Conservation (phyloP, 2,113 vertebrate genomes). For the Python bivittatus region DNA sequence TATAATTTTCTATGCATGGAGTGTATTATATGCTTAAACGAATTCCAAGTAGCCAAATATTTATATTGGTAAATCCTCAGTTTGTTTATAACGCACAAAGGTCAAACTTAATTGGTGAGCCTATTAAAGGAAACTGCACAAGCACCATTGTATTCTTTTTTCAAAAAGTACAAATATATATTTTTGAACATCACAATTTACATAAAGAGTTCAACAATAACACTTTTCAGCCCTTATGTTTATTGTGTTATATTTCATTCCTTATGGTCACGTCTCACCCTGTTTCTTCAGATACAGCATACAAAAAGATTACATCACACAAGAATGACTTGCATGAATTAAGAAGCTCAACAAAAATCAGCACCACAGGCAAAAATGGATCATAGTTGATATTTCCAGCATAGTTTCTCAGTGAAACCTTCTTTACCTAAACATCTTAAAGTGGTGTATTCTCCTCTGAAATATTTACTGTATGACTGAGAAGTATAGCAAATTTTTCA, state of each 20-base stretch:
- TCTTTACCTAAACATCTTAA: neutral
- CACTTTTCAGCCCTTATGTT: neutral
- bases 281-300: neutral
- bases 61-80: neutral
- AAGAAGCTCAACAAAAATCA: neutral
- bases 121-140: neutral
- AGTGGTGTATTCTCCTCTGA: neutral
- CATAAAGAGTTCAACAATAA: neutral
- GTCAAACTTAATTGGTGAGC: neutral
- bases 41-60: constrained; percentile 25
- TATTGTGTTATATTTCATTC: constrained; percentile 5
- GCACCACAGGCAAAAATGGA: no score
- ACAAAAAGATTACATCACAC: neutral
- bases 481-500: neutral
- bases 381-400: neutral
- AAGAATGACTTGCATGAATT: neutral
- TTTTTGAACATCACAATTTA: neutral
- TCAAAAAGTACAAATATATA: neutral
- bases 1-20: neutral
- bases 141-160: neutral
- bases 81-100: neutral
- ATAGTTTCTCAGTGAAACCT: neutral
- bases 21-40: neutral
- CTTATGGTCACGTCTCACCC: constrained; percentile 26
- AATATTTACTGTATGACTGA: neutral